Evolutionary conservation across 2,888 invertebrate genomes (phyloP).

Genomic region (Ephialtes manifestator): DNA sequence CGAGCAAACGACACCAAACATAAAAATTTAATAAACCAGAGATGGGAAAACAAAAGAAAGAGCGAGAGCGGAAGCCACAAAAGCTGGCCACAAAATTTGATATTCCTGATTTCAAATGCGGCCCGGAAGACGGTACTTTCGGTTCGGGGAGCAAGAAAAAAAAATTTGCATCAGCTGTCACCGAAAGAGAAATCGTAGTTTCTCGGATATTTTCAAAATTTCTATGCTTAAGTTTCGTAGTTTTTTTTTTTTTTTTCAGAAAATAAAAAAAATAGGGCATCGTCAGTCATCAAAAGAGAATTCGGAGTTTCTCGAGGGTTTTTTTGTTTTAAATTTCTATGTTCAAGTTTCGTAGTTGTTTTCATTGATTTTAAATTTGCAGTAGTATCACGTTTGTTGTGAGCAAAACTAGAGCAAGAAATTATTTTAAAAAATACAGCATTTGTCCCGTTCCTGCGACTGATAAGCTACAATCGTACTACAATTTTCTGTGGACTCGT

Average conservation of each 20-base stretch:
- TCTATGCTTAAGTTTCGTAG: neutral
- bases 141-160: too few relatives aligned
- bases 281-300: too few relatives aligned
- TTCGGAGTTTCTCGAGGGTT: neutral
- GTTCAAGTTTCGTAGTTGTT: neutral
- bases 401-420: neutral
- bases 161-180: too few relatives aligned
- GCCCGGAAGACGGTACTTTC: too few relatives aligned
- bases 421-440: neutral
- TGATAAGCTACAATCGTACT: constrained; percentile 13
- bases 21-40: too few relatives aligned
- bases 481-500: constrained; percentile 11
- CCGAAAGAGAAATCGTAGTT: neutral
- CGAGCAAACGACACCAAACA: too few relatives aligned
- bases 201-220: neutral
- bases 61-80: too few relatives aligned
- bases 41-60: too few relatives aligned
- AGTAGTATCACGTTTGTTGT: neutral
- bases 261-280: too few relatives aligned
- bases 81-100: too few relatives aligned
- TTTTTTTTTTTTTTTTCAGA: too few relatives aligned
- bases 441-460: neutral
- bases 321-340: neutral
- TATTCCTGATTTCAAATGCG: too few relatives aligned
- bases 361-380: neutral